phyloP scores from a whole-genome alignment of 2,113 vertebrate genomes.

The Protomyctophum bolini region DNA sequence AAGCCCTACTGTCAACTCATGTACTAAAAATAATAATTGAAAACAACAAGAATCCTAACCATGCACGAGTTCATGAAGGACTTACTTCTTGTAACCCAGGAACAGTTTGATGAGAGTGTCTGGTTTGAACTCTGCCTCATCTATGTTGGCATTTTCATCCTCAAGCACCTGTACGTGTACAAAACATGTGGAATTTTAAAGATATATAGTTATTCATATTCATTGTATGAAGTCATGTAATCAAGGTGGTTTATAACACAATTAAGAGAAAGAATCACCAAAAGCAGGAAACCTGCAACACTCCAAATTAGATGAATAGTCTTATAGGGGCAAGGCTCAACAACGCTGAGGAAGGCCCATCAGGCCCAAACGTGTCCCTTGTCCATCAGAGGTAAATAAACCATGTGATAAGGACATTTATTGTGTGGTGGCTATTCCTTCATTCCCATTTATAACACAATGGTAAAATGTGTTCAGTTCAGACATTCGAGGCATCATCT shows the following conservation, averaged over 20 bases:
- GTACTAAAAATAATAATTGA: no score
- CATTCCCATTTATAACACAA: no score
- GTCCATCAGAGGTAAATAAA: no score
- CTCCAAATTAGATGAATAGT: background rate
- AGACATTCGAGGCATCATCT: no score
- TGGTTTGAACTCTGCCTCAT: slow-evolving; percentile 89
- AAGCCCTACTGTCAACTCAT: no score
- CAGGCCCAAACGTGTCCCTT: no score
- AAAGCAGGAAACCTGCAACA: background rate
- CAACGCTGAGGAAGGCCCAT: background rate
- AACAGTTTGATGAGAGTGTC: slow-evolving; percentile 92
- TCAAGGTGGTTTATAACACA: no score
- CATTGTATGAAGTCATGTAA: background rate
- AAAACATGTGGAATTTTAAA: background rate
- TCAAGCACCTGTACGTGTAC: slow-evolving; percentile 82
- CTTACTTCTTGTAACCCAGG: slow-evolving; percentile 94
- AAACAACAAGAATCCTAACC: background rate
- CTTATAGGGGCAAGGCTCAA: background rate
- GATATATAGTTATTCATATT: background rate
- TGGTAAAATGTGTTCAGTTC: no score
- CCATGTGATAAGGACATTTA: no score
- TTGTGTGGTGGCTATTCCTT: no score
- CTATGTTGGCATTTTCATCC: slow-evolving; percentile 91
- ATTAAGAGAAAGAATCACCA: background rate
- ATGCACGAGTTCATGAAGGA: background rate